phyloP scores from a whole-genome alignment of 2,113 vertebrate species.

The Tor tambroides region DNA sequence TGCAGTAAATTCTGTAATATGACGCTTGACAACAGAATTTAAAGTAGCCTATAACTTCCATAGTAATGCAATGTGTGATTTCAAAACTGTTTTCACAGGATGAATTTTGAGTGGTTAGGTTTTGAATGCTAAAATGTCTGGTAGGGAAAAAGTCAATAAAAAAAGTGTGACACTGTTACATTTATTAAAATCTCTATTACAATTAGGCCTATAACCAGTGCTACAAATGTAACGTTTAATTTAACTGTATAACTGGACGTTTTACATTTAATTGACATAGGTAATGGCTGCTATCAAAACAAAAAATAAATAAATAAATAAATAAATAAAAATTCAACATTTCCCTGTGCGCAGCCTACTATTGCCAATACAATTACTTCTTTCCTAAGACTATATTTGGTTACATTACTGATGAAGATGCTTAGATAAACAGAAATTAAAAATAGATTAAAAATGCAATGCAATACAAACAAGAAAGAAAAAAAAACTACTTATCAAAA shows the following conservation, averaged over 20 bases:
- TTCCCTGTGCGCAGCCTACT: not conserved
- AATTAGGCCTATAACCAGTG: not conserved
- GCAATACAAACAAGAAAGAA: too few species aligned
- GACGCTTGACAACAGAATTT: too few species aligned
- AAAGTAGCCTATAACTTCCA: too few species aligned
- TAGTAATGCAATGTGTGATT: too few species aligned
- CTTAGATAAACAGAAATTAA: too few species aligned
- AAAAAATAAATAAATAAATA: too few species aligned
- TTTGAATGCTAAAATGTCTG: not conserved
- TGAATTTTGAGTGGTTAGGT: too few species aligned
- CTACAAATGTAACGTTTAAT: not conserved
- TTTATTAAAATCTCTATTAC: not conserved
- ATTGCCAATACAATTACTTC: not conserved
- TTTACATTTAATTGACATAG: not conserved
- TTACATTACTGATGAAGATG: too few species aligned
- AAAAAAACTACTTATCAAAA: too few species aligned
- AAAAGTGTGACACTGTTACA: not conserved
- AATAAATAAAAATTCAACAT: too few species aligned
- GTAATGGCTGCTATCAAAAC: not conserved
- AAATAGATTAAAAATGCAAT: not conserved
- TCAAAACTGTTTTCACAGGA: not conserved
- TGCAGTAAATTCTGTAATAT: too few species aligned
- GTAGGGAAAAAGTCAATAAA: too few species aligned
- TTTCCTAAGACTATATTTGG: not conserved
- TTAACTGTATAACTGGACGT: not conserved